Conservation (phyloP, 1,140 invertebrate genomes). For the Bombus haemorrhoidalis region DNA sequence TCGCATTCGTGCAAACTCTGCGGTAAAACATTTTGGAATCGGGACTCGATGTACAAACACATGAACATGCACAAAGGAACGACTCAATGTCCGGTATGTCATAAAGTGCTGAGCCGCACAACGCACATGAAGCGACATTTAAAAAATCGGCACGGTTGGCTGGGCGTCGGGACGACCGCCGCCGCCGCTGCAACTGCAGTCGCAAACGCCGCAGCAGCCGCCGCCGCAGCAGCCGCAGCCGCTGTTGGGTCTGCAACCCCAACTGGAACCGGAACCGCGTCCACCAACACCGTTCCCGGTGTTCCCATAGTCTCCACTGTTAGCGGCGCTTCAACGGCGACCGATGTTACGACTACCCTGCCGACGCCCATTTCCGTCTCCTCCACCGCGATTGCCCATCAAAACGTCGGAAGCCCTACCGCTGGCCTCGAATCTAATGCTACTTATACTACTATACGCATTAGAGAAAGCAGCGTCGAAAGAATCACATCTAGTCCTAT, state of each 20-base stretch:
- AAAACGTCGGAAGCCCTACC: conserved; percentile 55
- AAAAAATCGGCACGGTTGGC: conserved; percentile 81
- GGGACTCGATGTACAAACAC: conserved; percentile 83
- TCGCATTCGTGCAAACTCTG: conserved; percentile 83
- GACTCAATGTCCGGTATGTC: conserved; percentile 82
- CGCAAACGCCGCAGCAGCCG: conserved; percentile 29
- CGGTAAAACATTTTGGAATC: conserved; percentile 83
- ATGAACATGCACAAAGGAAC: conserved; percentile 83
- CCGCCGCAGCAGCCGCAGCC: conserved; percentile 37
- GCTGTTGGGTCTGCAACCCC: conserved; percentile 2
- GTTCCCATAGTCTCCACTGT: conserved; percentile 73
- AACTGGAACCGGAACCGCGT: not conserved
- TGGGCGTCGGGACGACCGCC: conserved; percentile 70
- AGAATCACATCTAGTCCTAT: conserved; percentile 82
- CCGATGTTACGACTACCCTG: not conserved
- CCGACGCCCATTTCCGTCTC: conserved; percentile 59
- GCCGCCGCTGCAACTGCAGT: conserved; percentile 14
- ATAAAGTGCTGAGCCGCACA: conserved; percentile 82
- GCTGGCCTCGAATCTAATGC: conserved; percentile 69
- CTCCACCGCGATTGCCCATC: conserved; percentile 66
- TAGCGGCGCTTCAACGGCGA: conserved; percentile 29
- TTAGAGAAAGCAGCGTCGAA: conserved; percentile 81
- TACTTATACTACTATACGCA: conserved; percentile 80
- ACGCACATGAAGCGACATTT: conserved; percentile 82
- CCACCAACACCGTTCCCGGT: conserved; percentile 54